Evolutionary conservation across 1,140 invertebrate species (phyloP).

Genomic region (Chymomyza costata): DNA sequence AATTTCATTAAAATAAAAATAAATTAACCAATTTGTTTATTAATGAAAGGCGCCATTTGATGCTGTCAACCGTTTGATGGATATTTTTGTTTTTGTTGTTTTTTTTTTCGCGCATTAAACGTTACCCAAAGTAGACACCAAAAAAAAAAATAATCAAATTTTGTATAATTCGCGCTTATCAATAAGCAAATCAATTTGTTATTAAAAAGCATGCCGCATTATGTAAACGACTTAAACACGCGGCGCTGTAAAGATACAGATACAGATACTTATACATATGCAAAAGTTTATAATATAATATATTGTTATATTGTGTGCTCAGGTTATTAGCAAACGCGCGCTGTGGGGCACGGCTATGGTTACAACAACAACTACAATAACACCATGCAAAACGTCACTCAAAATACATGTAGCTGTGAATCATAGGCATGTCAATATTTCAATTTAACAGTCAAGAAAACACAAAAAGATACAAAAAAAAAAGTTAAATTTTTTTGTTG

Average conservation of each 20-base stretch:
- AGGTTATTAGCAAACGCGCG: conserved; percentile 53
- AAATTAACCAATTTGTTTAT: no score
- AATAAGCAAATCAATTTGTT: conserved; percentile 55
- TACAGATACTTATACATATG: conserved; percentile 9
- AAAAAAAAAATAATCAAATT: no score
- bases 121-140: conserved; percentile 44
- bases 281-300: conserved; percentile 18
- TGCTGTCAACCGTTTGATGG: no score
- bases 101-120: conserved; percentile 50
- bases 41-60: no score
- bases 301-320: conserved; percentile 39
- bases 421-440: conserved; percentile 61
- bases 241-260: no score
- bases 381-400: conserved; percentile 15
- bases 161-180: conserved; percentile 60
- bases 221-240: conserved; percentile 44
- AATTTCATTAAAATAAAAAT: no score
- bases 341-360: conserved; percentile 26
- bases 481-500: conserved; percentile 10
- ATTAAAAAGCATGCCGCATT: conserved; percentile 60
- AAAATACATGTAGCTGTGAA: conserved; percentile 29
- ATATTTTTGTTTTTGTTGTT: conserved; percentile 25
- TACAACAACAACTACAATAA: conserved; percentile 21
- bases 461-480: conserved; percentile 12
- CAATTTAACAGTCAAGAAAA: conserved; percentile 65